Evolutionary conservation across 2,888 invertebrate species (phyloP), one percentile per base, ranked within the genome.

Genomic region (Ischnus inquisitorius): DNA sequence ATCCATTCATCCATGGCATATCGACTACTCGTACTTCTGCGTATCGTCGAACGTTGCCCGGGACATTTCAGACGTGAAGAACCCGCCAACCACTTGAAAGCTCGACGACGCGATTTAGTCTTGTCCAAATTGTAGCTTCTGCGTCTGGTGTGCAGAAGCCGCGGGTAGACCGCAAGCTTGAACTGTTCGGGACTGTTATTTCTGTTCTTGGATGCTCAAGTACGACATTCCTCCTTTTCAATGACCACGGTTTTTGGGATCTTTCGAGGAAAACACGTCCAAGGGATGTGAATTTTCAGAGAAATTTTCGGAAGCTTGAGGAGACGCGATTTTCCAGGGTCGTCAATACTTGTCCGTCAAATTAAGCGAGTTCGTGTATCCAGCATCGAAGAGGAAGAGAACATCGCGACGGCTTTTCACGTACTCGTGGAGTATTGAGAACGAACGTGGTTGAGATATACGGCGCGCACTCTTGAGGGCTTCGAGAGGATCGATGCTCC

Each of bases 341-440:
- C 64, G 90, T 88, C 90, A 89, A 90, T 91, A 89, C 85, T 88
- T 89, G 72, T 86, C 79, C 89, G 85, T 89, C 88, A 90, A 90
- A 91, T 90, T 90, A 88, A 85, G 72, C 80, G 84, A 76, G 85
- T 79, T 87, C 67, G 87, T 78, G 86, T 83, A 5, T 6, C 41
- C 34, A 57, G 48, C 75, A 43, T 67, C 81, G 71, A 67, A 57
- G 71, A 65, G 77, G 46, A 71, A 77, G 76, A 74, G 85, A 86
- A 87, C 80, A 86, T 88, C 82, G 88, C 86, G 83, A 88, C 85
- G 77, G 88, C 88, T 88, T 90, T 89, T 88, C 87, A 87, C 86
- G 86, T 83, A 62, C 67, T 48, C 41, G 6, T n/a, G 34, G 34
- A 34, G 25, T 48, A 34, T 68, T 8, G 64, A 65, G 74, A 14